phyloP scores from a whole-genome alignment of 2,113 vertebrate genomes.

The Gadus chalcogrammus region DNA sequence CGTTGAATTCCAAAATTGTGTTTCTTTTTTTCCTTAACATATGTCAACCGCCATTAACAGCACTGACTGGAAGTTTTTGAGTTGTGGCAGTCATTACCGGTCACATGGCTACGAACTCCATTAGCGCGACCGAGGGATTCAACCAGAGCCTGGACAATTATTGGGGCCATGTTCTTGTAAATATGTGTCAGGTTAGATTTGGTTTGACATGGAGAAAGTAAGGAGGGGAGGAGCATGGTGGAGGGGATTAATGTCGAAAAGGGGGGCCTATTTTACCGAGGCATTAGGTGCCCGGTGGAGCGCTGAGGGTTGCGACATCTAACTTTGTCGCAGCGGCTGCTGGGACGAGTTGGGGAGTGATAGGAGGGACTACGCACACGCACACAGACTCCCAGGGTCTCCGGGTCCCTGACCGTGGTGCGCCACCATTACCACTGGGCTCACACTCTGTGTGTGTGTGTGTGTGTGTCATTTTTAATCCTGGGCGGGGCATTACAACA shows the following conservation, averaged over 20 bases:
- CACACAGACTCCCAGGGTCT: not conserved
- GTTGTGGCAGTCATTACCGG: conserved; percentile 23
- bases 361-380: conserved; percentile 40
- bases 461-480: too few relatives aligned
- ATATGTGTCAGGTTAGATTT: conserved; percentile 71
- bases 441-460: too few relatives aligned
- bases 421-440: too few relatives aligned
- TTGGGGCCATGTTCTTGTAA: conserved; percentile 60
- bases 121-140: conserved; percentile 48
- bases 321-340: conserved; percentile 51
- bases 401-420: too few relatives aligned
- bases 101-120: conserved; percentile 43
- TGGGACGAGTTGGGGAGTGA: conserved; percentile 53
- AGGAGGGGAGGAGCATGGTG: conserved; percentile 41
- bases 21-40: conserved; percentile 48
- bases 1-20: conserved; percentile 64
- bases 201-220: conserved; percentile 49
- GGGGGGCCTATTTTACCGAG: conserved; percentile 61
- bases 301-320: conserved; percentile 58
- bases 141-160: conserved; percentile 64
- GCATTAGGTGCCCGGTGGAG: conserved; percentile 69
- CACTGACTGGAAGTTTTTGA: conserved; percentile 21
- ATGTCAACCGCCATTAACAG: conserved; percentile 51
- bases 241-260: conserved; percentile 62
- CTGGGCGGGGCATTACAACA: too few relatives aligned